Evolutionary conservation across 2,797 vertebrate genomes (phyloP).

Genomic region (Tokudaia tokunoshimensis): DNA sequence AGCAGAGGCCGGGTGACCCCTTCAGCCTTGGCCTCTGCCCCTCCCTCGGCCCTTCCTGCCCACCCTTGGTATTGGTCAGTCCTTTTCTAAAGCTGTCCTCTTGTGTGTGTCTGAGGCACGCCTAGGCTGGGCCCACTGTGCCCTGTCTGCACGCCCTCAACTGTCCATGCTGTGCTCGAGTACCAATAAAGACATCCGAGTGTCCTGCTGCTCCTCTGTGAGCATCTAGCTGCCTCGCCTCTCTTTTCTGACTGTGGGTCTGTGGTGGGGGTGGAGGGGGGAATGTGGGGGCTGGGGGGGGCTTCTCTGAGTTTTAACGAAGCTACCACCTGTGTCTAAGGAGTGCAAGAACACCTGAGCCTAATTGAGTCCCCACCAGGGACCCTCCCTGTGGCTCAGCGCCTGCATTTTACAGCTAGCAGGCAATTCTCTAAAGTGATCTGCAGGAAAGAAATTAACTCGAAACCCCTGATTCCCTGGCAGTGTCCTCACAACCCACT

Average conservation of each 20-base stretch:
- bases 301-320: not conserved
- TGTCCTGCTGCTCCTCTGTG: constrained; percentile 76
- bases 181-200: constrained; percentile 88
- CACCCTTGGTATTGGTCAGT: constrained; percentile 57
- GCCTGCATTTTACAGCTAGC: not conserved
- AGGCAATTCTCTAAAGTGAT: not conserved
- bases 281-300: too few relatives aligned
- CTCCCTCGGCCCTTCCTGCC: constrained; percentile 24
- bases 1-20: constrained; percentile 77
- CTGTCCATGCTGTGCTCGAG: constrained; percentile 81
- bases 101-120: constrained; percentile 85
- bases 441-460: not conserved
- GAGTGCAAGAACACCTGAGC: not conserved
- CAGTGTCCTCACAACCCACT: not conserved
- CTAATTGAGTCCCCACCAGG: not conserved
- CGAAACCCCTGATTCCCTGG: not conserved
- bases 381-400: too few relatives aligned
- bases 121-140: constrained; percentile 72
- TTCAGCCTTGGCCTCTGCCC: constrained; percentile 82
- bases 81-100: constrained; percentile 75
- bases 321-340: not conserved
- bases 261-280: not conserved
- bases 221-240: constrained; percentile 59
- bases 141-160: constrained; percentile 84
- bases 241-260: constrained; percentile 70